phyloP scores from a whole-genome alignment of 2,113 vertebrate species.

The Pavo muticus region DNA sequence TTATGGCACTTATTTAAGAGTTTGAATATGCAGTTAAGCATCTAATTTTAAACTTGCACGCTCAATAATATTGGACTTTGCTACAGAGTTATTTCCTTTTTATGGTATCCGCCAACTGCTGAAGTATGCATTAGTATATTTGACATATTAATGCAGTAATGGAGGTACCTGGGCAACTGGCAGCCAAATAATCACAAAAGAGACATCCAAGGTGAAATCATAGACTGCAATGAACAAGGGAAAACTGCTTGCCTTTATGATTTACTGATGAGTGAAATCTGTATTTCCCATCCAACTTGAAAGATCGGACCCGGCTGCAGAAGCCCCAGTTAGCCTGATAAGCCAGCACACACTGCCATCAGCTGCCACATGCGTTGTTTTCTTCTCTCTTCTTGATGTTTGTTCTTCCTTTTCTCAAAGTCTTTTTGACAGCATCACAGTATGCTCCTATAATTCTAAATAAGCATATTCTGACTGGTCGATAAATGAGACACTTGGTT shows the following conservation, averaged over 20 bases:
- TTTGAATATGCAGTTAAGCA: slow-evolving; percentile 34
- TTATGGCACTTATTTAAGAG: not conserved
- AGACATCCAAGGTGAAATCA: not conserved
- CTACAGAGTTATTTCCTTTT: slow-evolving; percentile 41
- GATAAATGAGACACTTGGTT: not conserved
- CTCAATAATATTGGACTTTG: slow-evolving; percentile 44
- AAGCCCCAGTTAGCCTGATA: accelerated
- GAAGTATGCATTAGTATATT: slow-evolving; percentile 20
- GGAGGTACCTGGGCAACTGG: slow-evolving; percentile 7
- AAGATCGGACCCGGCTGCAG: not conserved
- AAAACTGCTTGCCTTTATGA: not conserved
- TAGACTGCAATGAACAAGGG: not conserved
- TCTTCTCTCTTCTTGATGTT: not conserved
- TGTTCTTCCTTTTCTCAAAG: not conserved
- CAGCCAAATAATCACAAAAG: not conserved
- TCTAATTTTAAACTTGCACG: slow-evolving; percentile 50
- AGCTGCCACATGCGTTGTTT: not conserved
- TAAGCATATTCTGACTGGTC: not conserved
- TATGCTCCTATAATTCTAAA: not conserved
- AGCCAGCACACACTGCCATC: not conserved
- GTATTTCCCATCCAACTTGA: not conserved
- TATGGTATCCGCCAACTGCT: slow-evolving; percentile 35
- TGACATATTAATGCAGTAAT: slow-evolving; percentile 12
- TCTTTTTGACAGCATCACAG: not conserved
- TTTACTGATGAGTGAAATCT: not conserved